These are phyloP conservation scores for Bufo gargarizans DNA, from an alignment of 2,113 vertebrate genomes.

Conservation along the genomic window DNA sequence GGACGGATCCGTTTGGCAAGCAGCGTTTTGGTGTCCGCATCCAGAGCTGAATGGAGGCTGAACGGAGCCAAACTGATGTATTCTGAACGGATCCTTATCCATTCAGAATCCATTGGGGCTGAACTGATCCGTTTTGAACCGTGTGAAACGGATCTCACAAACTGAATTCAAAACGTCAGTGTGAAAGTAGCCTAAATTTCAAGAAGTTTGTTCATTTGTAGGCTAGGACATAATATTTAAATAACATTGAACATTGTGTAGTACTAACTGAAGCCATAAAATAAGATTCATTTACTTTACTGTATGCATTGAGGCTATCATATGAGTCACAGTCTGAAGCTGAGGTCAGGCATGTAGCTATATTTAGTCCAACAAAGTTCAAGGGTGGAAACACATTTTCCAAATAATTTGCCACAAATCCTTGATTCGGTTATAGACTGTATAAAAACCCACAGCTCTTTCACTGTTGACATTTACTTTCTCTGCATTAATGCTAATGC, in stretches of 20 bases:
- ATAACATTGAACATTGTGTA: not conserved
- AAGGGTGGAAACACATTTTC: slow-evolving; percentile 60
- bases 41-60: too few species aligned
- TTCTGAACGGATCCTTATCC: too few species aligned
- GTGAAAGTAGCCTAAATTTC: too few species aligned
- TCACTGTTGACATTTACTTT: slow-evolving; percentile 63
- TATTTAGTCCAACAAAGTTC: not conserved
- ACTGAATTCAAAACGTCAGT: too few species aligned
- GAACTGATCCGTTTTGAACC: too few species aligned
- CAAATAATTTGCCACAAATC: slow-evolving; percentile 61
- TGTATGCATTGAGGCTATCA: not conserved
- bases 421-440: slow-evolving; percentile 59
- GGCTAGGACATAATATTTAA: not conserved
- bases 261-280: not conserved
- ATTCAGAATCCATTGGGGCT: too few species aligned
- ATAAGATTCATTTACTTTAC: not conserved
- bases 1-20: too few species aligned
- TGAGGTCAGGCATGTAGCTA: not conserved
- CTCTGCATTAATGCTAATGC: slow-evolving; percentile 59
- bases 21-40: too few species aligned
- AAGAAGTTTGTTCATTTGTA: too few species aligned
- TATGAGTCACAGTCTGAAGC: not conserved
- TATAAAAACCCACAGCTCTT: slow-evolving; percentile 60
- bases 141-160: too few species aligned
- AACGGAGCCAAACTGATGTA: too few species aligned